Conservation (phyloP, 2,888 invertebrate species). For the Leptopterna dolabrata region DNA sequence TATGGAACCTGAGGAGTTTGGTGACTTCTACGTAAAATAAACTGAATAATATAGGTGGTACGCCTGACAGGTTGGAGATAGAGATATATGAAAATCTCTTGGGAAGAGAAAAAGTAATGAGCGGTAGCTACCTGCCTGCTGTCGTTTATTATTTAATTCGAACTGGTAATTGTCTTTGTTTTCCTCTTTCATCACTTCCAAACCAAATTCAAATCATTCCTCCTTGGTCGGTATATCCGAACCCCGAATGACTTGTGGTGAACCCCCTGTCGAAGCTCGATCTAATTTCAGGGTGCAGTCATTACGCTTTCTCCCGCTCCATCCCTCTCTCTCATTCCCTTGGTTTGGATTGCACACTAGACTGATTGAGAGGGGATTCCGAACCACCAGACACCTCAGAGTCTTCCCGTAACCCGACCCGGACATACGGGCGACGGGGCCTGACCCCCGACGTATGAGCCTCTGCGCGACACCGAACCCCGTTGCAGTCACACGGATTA, state of each 20-base stretch:
- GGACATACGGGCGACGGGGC: not conserved
- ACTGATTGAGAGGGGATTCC: not conserved
- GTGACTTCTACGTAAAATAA: no score
- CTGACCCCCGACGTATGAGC: not conserved
- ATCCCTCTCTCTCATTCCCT: not conserved
- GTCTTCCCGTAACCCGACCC: not conserved
- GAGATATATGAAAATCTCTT: no score
- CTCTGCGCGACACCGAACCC: not conserved
- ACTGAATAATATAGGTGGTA: no score
- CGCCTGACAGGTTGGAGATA: no score
- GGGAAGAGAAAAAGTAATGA: no score
- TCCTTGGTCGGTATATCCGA: not conserved
- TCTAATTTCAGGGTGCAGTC: conserved; percentile 31
- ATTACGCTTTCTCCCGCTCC: not conserved
- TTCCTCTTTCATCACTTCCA: not conserved
- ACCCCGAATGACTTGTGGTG: conserved; percentile 34
- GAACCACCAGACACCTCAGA: not conserved
- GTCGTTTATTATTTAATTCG: no score
- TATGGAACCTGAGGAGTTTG: no score
- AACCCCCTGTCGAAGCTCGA: conserved; percentile 14
- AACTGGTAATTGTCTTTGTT: not conserved
- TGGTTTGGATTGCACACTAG: not conserved
- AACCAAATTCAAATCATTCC: not conserved
- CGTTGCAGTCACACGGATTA: not conserved
- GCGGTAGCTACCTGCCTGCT: no score